Evolutionary conservation across 2,888 invertebrate genomes (phyloP).

Genomic region (Drosophila maculinotata): DNA sequence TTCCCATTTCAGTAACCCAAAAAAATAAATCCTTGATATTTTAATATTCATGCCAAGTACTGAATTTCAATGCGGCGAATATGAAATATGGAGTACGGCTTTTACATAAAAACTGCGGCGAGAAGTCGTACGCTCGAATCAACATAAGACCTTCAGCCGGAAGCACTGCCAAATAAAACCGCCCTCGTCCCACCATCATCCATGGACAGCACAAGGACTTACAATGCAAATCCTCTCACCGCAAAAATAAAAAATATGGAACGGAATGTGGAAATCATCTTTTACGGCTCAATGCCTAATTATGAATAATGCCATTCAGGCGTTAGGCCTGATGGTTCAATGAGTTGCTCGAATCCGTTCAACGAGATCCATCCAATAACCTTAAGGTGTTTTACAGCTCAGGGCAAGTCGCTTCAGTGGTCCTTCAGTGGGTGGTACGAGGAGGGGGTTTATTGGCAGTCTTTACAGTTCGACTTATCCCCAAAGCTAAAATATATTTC

Average conservation of each 20-base stretch:
- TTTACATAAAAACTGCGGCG: constrained; percentile 64
- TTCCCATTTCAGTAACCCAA: constrained; percentile 30
- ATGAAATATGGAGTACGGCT: constrained; percentile 15
- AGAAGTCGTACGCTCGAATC: constrained; percentile 70
- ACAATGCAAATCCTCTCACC: constrained; percentile 78
- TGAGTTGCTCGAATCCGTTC: constrained; percentile 49
- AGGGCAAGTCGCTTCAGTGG: constrained; percentile 12
- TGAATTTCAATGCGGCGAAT: constrained; percentile 52
- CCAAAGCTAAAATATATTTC: constrained; percentile 3
- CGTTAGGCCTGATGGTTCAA: constrained; percentile 25
- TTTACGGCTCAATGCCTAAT: constrained; percentile 83
- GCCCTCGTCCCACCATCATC: background rate
- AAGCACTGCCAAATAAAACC: too few species aligned
- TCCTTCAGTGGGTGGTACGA: background rate
- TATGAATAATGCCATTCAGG: constrained; percentile 81
- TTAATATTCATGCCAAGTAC: constrained; percentile 71
- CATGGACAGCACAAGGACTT: constrained; percentile 18
- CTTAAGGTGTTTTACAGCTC: constrained; percentile 71
- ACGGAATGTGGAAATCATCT: constrained; percentile 80
- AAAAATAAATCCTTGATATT: constrained; percentile 31
- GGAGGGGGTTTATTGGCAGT: background rate
- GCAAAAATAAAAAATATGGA: constrained; percentile 38
- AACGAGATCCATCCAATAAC: constrained; percentile 45
- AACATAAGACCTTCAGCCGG: constrained; percentile 71
- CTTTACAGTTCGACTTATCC: background rate